Conservation (phyloP, 2,113 vertebrate genomes). For the Columba livia region DNA sequence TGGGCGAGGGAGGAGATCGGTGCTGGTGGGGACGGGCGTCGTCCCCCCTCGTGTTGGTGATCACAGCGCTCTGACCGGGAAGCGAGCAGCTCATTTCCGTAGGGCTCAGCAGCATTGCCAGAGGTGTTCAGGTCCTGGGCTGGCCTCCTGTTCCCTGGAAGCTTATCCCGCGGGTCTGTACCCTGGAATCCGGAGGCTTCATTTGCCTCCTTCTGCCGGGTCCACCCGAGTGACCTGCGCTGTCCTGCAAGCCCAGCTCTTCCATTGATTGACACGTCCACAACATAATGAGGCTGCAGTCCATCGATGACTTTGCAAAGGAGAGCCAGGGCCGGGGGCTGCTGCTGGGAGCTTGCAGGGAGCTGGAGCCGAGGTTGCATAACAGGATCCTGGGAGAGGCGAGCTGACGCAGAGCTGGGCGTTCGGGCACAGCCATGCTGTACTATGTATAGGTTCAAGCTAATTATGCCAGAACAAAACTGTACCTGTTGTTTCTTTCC, state of each 20-base stretch:
- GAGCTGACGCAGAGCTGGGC: neutral
- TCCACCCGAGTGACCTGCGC: neutral
- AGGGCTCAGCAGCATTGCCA: neutral
- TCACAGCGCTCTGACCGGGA: neutral
- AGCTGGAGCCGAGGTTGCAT: neutral
- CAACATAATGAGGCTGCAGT: neutral
- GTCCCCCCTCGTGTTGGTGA: neutral
- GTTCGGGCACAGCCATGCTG: neutral
- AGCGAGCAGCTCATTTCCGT: accelerated
- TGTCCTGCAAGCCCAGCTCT: neutral
- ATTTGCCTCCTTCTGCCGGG: neutral
- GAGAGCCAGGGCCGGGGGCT: neutral
- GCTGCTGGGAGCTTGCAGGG: neutral
- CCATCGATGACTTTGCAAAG: neutral
- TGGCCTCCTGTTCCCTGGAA: neutral
- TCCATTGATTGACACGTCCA: neutral
- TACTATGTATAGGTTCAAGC: neutral
- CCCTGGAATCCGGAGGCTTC: neutral
- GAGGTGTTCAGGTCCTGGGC: neutral
- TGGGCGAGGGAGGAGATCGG: neutral
- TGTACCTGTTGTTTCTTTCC: neutral
- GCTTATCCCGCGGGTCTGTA: neutral
- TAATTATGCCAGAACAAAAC: neutral
- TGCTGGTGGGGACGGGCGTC: accelerated
- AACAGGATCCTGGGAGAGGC: neutral